Percentiles rank a stretch among this genome's conserved stretches.
These are phyloP conservation scores for Odobenus rosmarus DNA, from an alignment of 2,113 vertebrate genomes.

Conservation along the genomic window DNA sequence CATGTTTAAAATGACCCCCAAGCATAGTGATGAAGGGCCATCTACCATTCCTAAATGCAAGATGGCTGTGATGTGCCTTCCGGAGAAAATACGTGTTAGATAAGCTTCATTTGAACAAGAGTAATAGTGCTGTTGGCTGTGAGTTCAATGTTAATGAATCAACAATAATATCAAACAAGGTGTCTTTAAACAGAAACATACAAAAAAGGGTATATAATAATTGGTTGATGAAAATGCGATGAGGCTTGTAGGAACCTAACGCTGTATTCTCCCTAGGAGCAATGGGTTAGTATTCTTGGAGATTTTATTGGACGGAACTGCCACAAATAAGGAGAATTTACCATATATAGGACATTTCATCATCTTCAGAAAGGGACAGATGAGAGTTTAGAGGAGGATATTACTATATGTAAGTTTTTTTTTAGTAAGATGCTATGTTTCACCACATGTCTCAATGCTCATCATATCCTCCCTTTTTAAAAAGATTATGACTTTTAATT, in stretches of 20 bases:
- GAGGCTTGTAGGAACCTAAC: background rate
- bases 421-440: constrained; percentile 11
- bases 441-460: background rate
- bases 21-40: background rate
- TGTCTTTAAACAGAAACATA: background rate
- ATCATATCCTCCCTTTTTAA: background rate
- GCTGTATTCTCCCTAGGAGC: background rate
- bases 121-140: background rate
- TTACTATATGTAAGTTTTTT: background rate
- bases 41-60: background rate
- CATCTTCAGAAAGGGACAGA: constrained; percentile 33
- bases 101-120: background rate
- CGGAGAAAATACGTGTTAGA: background rate
- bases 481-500: background rate
- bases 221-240: background rate
- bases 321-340: background rate
- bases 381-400: background rate
- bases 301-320: background rate
- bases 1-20: constrained; percentile 4
- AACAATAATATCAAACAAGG: background rate
- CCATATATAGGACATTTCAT: background rate
- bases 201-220: background rate
- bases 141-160: background rate
- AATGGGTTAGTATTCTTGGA: background rate
- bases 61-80: background rate